Evolutionary conservation across 2,888 invertebrate genomes (phyloP).

Genomic region (Cryptocheilus praepositus): DNA sequence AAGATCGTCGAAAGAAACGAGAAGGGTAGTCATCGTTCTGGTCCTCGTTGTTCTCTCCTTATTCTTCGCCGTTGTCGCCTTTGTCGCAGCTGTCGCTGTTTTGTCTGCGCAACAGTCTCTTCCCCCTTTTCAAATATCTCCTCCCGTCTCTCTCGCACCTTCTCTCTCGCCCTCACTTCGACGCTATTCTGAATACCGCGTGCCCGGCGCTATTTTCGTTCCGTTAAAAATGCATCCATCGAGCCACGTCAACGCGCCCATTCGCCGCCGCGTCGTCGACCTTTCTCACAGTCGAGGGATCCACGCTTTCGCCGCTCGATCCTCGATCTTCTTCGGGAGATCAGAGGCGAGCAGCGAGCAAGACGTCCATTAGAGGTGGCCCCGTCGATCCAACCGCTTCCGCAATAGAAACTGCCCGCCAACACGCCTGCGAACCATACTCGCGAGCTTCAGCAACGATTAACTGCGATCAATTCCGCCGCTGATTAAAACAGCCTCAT

Average conservation of each 20-base stretch:
- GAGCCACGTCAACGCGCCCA: slow-evolving; percentile 64
- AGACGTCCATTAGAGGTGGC: slow-evolving; percentile 12
- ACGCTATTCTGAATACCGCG: slow-evolving; percentile 53
- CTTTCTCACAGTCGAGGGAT: slow-evolving; percentile 29
- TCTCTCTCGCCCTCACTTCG: slow-evolving; percentile 38
- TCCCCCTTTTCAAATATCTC: slow-evolving; percentile 30
- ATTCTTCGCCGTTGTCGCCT: slow-evolving; percentile 37
- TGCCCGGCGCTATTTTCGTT: slow-evolving; percentile 69
- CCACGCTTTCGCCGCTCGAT: too few relatives aligned
- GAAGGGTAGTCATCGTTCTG: slow-evolving; percentile 12
- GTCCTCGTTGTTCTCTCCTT: slow-evolving; percentile 43
- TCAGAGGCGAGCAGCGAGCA: not conserved
- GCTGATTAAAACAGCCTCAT: too few relatives aligned
- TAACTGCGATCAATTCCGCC: too few relatives aligned
- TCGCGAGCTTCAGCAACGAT: too few relatives aligned
- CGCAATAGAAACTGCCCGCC: too few relatives aligned
- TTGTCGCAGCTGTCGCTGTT: slow-evolving; percentile 67
- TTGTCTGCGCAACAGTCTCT: slow-evolving; percentile 56
- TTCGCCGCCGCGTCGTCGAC: slow-evolving; percentile 55
- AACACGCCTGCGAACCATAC: too few relatives aligned
- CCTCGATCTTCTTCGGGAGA: too few relatives aligned
- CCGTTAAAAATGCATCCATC: slow-evolving; percentile 73
- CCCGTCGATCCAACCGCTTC: too few relatives aligned
- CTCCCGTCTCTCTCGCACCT: slow-evolving; percentile 35
- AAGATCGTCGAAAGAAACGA: not conserved